A percentile compares a stretch with the other conserved stretches of the same genome.
Conservation (phyloP, 2,113 vertebrate genomes). For the Ranitomeya variabilis region DNA sequence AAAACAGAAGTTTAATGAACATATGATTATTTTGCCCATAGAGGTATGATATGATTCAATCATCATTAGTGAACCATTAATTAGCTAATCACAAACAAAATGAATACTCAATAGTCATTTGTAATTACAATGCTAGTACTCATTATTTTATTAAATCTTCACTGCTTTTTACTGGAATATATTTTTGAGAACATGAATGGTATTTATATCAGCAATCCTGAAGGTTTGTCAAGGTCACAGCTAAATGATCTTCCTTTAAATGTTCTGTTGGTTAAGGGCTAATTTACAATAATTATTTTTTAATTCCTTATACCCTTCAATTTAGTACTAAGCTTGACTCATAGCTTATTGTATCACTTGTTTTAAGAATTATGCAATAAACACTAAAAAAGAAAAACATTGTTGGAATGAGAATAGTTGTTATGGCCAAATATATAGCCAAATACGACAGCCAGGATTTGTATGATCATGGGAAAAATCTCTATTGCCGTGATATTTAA, state of each 20-base stretch:
- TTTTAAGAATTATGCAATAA: too few relatives aligned
- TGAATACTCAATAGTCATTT: neutral
- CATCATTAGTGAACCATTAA: constrained; percentile 36
- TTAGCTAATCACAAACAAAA: constrained; percentile 22
- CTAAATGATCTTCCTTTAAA: neutral
- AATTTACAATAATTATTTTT: neutral
- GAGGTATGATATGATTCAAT: constrained; percentile 26
- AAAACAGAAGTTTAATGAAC: constrained; percentile 27
- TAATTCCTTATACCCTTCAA: too few relatives aligned
- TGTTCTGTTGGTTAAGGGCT: neutral
- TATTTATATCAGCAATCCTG: neutral
- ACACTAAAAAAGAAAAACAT: too few relatives aligned
- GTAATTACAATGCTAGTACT: neutral
- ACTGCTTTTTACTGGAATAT: neutral
- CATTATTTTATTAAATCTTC: neutral
- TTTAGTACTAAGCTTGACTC: too few relatives aligned
- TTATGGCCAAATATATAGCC: too few relatives aligned
- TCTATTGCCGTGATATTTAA: too few relatives aligned
- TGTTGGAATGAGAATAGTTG: too few relatives aligned
- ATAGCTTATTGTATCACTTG: too few relatives aligned
- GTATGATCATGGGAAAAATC: too few relatives aligned
- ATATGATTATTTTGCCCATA: constrained; percentile 8
- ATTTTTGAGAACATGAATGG: neutral
- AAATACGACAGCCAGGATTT: too few relatives aligned
- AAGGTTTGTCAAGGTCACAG: neutral